A percentile compares a stretch with the other conserved stretches of the same genome.
These are phyloP conservation scores for Dryocosmus kuriphilus DNA, from an alignment of 2,888 invertebrate genomes.

Conservation along the genomic window DNA sequence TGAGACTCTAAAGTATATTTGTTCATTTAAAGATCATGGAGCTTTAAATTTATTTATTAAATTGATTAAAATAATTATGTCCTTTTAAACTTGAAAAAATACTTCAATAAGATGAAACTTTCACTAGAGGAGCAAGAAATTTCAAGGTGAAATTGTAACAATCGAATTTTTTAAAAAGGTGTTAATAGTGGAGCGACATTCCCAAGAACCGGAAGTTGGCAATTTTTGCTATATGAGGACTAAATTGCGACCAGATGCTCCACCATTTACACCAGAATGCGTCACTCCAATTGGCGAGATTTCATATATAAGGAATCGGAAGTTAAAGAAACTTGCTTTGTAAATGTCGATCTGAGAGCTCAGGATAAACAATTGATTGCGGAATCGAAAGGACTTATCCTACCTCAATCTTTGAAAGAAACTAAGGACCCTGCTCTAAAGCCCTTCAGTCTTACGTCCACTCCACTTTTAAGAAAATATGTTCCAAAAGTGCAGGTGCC, in stretches of 20 bases:
- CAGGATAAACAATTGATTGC: constrained; percentile 35
- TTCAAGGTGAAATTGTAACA: neutral
- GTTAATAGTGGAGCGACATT: constrained; percentile 9
- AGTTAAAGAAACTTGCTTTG: constrained; percentile 58
- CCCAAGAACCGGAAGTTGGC: constrained; percentile 45
- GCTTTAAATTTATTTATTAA: too few relatives aligned
- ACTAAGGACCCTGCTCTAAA: constrained; percentile 55
- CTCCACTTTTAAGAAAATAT: constrained; percentile 53
- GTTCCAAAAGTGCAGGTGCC: constrained; percentile 50
- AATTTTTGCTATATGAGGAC: constrained; percentile 58
- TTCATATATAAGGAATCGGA: constrained; percentile 45
- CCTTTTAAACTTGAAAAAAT: neutral
- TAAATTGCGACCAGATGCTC: constrained; percentile 64
- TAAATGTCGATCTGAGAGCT: constrained; percentile 56
- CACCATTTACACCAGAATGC: constrained; percentile 63
- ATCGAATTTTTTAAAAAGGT: constrained; percentile 29
- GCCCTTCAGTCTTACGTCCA: constrained; percentile 58
- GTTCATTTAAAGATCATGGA: too few relatives aligned
- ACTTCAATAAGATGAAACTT: neutral
- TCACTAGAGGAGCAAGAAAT: neutral
- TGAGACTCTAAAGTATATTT: too few relatives aligned
- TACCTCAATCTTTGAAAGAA: constrained; percentile 42
- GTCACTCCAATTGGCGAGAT: constrained; percentile 48
- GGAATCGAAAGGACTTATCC: constrained; percentile 42
- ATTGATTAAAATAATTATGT: too few relatives aligned